Evolutionary conservation across 2,888 invertebrate genomes (phyloP).

Genomic region (Torymus texanus): DNA sequence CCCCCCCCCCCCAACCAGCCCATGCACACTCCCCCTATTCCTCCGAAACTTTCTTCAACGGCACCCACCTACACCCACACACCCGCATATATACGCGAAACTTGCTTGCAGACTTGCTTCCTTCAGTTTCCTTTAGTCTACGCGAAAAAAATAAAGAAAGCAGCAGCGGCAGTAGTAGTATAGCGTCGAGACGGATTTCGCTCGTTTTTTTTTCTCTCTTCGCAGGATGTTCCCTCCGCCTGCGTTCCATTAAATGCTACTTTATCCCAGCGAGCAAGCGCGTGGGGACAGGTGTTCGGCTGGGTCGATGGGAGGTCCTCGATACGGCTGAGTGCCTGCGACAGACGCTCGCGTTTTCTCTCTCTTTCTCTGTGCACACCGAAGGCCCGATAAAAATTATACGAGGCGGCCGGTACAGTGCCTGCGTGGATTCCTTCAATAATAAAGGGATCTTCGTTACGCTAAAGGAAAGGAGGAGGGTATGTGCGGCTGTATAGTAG

Average conservation of each 20-base stretch:
- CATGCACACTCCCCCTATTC: too few species aligned
- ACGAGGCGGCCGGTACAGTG: conserved; percentile 32
- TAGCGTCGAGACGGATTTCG: too few species aligned
- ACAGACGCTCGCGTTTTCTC: conserved; percentile 39
- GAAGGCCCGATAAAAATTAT: conserved; percentile 53
- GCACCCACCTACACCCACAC: too few species aligned
- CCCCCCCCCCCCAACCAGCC: too few species aligned
- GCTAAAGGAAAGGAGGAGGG: not conserved
- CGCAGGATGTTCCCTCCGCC: conserved; percentile 1
- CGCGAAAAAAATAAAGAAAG: too few species aligned
- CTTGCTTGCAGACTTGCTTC: too few species aligned
- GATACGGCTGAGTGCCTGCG: conserved; percentile 53
- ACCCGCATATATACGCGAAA: too few species aligned
- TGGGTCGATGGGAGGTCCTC: conserved; percentile 45
- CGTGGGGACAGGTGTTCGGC: conserved; percentile 58
- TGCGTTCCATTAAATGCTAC: conserved; percentile 59
- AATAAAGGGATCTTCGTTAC: conserved; percentile 50
- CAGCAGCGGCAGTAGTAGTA: too few species aligned
- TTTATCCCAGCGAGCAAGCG: conserved; percentile 50
- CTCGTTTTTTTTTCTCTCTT: not conserved
- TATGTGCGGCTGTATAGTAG: not conserved
- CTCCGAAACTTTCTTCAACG: too few species aligned
- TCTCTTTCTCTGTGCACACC: too few species aligned
- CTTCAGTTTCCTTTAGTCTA: too few species aligned
- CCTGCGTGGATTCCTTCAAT: conserved; percentile 42